phyloP scores from a whole-genome alignment of 2,888 invertebrate genomes.

The Ectobius pallidus region DNA sequence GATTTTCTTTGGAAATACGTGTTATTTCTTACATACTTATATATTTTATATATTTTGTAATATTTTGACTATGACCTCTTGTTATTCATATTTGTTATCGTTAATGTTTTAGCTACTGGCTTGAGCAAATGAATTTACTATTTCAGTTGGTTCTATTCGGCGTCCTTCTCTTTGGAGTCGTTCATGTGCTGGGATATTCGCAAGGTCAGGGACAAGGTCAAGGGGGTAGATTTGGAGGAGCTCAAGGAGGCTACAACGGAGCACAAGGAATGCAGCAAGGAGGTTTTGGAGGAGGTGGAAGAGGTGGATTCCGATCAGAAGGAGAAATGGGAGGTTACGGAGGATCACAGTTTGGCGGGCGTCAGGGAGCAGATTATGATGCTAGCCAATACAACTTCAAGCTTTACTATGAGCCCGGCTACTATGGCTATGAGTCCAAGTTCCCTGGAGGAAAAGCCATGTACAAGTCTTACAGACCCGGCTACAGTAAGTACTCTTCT shows the following conservation, averaged over 20 bases:
- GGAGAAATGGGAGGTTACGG: not conserved
- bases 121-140: too few relatives aligned
- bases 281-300: not conserved
- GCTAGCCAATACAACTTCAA: slow-evolving; percentile 19
- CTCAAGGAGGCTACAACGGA: not conserved
- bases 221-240: slow-evolving; percentile 13
- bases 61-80: too few relatives aligned
- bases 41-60: too few relatives aligned
- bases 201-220: not conserved
- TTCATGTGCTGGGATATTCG: not conserved
- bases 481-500: slow-evolving; percentile 6
- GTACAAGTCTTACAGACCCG: slow-evolving; percentile 35
- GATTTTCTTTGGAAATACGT: too few relatives aligned
- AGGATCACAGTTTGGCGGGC: not conserved
- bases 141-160: not conserved
- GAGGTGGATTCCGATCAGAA: not conserved
- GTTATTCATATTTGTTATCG: too few relatives aligned
- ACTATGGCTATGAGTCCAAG: slow-evolving; percentile 37
- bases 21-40: too few relatives aligned
- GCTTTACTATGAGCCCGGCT: slow-evolving; percentile 38
- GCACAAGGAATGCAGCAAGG: not conserved
- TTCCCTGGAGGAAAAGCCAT: slow-evolving; percentile 39
- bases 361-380: slow-evolving; percentile 1
- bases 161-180: not conserved
- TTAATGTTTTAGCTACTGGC: too few relatives aligned